Percentiles rank a stretch among this genome's conserved stretches.
Conservation (phyloP, 1,140 invertebrate genomes). For the Bombus pascuorum region DNA sequence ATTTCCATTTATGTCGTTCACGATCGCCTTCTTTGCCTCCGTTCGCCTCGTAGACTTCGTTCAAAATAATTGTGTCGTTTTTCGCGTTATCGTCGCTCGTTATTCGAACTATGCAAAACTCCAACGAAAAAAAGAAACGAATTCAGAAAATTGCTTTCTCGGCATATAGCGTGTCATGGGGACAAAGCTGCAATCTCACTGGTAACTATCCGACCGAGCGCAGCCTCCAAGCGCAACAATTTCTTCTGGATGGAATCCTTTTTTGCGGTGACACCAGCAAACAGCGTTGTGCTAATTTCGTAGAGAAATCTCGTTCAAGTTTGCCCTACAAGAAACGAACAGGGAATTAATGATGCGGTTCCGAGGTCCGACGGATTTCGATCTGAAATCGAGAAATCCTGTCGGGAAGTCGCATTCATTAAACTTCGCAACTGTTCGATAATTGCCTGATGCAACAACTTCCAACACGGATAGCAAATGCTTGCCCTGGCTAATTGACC, state of each 20-base stretch:
- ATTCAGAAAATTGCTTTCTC: constrained; percentile 20
- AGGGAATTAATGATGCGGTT: not conserved
- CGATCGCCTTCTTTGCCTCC: not conserved
- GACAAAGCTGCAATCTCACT: constrained; percentile 20
- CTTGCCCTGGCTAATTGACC: not conserved
- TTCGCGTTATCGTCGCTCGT: not conserved
- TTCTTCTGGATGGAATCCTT: constrained; percentile 30
- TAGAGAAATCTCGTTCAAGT: constrained; percentile 10
- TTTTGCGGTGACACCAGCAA: not conserved
- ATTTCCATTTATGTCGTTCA: not conserved
- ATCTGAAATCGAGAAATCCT: not conserved
- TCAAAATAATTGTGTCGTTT: constrained; percentile 4
- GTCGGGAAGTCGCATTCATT: not conserved
- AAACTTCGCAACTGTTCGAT: not conserved
- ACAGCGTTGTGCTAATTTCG: constrained; percentile 10
- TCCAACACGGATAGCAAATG: not conserved
- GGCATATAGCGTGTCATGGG: constrained; percentile 24
- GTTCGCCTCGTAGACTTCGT: not conserved
- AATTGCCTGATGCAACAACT: not conserved
- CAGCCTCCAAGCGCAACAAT: constrained; percentile 26
- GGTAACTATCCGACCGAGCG: not conserved
- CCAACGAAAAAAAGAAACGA: constrained; percentile 1
- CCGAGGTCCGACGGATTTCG: not conserved
- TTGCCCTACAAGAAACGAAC: not conserved
- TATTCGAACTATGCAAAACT: not conserved